Base-by-base conservation (phyloP, 2,888 invertebrate genomes). In the Zaprionus obscuricornis region DNA sequence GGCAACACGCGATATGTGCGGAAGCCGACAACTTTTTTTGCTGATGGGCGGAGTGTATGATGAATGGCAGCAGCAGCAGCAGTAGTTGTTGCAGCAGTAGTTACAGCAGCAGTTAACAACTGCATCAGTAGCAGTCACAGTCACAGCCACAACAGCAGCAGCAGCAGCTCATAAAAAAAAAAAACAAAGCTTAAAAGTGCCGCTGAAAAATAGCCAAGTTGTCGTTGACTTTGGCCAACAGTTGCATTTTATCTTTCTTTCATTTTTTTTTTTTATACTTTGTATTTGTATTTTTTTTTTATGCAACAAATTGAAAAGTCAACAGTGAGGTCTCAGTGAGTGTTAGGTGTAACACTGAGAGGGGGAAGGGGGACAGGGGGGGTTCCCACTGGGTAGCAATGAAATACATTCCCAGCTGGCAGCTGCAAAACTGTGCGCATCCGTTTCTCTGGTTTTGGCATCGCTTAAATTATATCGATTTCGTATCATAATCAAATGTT, bases 401-500 rank as follows among this genome's bases (percentile, higher is more conserved):
- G 18, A 2, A 22, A 8, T 20, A 3, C 49, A 34, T 22, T 42
- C 27, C 34, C 46, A 27, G 45, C 36, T 18, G 29, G 51, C 66
- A 69, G 45, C 36, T 18, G 29, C 47, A 57, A 69, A 72, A 67
- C 67, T 49, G 50, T 66, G 55, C 31, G 69, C 69, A 73, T 69
- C 69, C 69, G 69, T 67, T 69, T 69, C 45, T 60, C 60, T 67
- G 73, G 65, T 62, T 57, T 58, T 73, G 82, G 78, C 78, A 78
- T 70, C 75, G 78, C 81, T 85, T 87, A 81, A 85, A 84, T 87
- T 84, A 86, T 87, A 86, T 86, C 77, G 85, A 85, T 85, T 87
- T 87, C 85, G 85, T 83, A 83, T 83, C 78, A 83, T 83, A 83
- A 83, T 85, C 83, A 86, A 85, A 86, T 86, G 83, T 83, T 83